Base-by-base conservation (phyloP, 2,113 vertebrate genomes). In the Ardeotis arabs region DNA sequence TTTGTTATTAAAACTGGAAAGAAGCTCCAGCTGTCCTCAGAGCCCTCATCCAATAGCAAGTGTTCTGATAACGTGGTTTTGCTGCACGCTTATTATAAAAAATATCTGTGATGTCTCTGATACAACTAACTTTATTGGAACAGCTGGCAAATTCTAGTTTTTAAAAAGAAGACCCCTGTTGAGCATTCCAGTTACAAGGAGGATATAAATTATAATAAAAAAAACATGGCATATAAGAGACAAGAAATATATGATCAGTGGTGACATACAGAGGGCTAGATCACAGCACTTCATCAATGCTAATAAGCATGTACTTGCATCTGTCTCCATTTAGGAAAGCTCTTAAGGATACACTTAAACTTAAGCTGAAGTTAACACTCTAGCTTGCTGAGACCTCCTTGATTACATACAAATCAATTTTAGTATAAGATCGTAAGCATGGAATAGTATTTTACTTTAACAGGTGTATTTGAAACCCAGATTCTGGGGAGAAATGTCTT, bases 1-100 rank as follows among this genome's bases (percentile, higher is more conserved):
- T 97, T 83, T 91, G 16, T 89, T 90, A 53, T 82, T 93, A 88
- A 87, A 93, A 73, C 37, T 74, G n/a, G 56, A 91, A 89, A 29
- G 35, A 77, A 56, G 50, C 28, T 92, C 75, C 86, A 91, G 55
- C 68, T 82, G 74, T 93, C 91, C 63, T 91, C 33, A 87, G 64
- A 93, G 35, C 31, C 81, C 31, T 53, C 49, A 47, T 73, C 74
- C 91, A 95, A 89, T 67, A 91, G 29, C 37, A 89, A 94, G 45
- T 49, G n/a, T 66, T 84, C 45, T 75, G 84, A 89, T 87, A 85
- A 87, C 35, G 35, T 56, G n/a, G 3, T 79, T 94, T 87, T 80
- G 10, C n/a, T 60, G 13, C 35, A 63, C 8, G 22, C 45, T 68
- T 93, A 86, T 83, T 87, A 60, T 62, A 90, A 95, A 90, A 93